Conservation (phyloP, 64 coral and sea anemone genomes). For the Pocillopora damicornis region DNA sequence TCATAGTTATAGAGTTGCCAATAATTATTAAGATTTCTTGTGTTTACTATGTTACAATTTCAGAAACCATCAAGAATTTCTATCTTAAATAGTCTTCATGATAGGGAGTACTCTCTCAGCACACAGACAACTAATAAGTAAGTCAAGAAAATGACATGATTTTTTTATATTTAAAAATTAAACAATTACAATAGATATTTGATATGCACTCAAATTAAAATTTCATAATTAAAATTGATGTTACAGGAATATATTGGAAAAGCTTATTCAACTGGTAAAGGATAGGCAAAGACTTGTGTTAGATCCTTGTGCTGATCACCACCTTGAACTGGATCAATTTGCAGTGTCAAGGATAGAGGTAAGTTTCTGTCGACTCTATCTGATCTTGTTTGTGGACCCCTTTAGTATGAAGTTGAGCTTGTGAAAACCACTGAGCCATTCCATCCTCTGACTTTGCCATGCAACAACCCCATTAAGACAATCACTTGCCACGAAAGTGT, state of each 20-base stretch:
- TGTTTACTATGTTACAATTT: background rate
- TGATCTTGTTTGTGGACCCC: no score
- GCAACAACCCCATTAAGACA: no score
- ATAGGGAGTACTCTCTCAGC: background rate
- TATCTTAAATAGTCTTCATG: background rate
- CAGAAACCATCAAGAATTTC: slow-evolving; percentile 34
- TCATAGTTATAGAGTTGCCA: no score
- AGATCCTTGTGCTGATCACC: background rate
- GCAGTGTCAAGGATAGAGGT: slow-evolving; percentile 58
- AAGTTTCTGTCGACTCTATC: background rate
- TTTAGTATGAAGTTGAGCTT: no score
- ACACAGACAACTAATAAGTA: background rate
- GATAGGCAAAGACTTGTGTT: slow-evolving; percentile 43
- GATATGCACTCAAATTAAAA: background rate
- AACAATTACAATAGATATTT: no score
- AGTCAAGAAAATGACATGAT: background rate
- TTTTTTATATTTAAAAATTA: background rate
- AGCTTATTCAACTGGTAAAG: slow-evolving; percentile 37
- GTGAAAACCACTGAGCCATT: no score
- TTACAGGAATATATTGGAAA: slow-evolving; percentile 41
- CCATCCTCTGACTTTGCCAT: no score
- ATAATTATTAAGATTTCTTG: background rate
- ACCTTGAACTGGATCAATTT: slow-evolving; percentile 9
- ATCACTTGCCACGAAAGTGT: no score
- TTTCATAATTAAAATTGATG: background rate